A percentile compares a stretch with the other conserved stretches of the same genome.
These are phyloP conservation scores for Leuctra nigra DNA, from an alignment of 2,888 invertebrate genomes.

Conservation along the genomic window DNA sequence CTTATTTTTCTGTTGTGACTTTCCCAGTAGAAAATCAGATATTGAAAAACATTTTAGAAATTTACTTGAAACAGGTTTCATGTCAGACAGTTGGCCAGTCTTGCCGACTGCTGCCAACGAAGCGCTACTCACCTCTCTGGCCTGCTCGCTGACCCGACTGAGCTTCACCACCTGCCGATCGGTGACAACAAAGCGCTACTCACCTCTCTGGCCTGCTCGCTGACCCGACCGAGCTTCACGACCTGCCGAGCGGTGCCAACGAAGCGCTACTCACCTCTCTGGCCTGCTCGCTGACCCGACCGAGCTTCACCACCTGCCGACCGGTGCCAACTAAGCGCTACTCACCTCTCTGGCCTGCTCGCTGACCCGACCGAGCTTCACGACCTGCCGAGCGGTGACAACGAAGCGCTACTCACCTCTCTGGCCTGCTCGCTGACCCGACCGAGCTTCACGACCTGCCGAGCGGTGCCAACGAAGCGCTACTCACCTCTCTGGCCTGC, in stretches of 20 bases:
- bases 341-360: slow-evolving; percentile 51
- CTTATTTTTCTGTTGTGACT: no score
- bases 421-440: slow-evolving; percentile 70
- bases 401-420: slow-evolving; percentile 22
- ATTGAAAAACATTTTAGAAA: no score
- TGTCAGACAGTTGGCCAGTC: no score
- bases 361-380: slow-evolving; percentile 84
- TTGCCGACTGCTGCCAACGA: no score
- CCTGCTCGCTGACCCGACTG: slow-evolving; percentile 77
- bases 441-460: slow-evolving; percentile 88
- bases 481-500: slow-evolving; percentile 41
- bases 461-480: no score
- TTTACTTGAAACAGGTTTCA: no score
- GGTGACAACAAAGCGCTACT: no score
- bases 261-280: slow-evolving; percentile 36
- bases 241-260: slow-evolving; percentile 60
- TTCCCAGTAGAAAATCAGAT: no score
- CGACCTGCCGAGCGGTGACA: no score
- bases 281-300: slow-evolving; percentile 73
- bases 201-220: slow-evolving; percentile 54
- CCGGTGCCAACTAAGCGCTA: no score
- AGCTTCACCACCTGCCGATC: slow-evolving; percentile 90
- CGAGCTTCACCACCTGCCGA: slow-evolving; percentile 89
- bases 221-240: slow-evolving; percentile 84
- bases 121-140: slow-evolving; percentile 37